These are phyloP conservation scores for Bombus fervidus DNA, from an alignment of 1,140 invertebrate genomes.

Conservation along the genomic window DNA sequence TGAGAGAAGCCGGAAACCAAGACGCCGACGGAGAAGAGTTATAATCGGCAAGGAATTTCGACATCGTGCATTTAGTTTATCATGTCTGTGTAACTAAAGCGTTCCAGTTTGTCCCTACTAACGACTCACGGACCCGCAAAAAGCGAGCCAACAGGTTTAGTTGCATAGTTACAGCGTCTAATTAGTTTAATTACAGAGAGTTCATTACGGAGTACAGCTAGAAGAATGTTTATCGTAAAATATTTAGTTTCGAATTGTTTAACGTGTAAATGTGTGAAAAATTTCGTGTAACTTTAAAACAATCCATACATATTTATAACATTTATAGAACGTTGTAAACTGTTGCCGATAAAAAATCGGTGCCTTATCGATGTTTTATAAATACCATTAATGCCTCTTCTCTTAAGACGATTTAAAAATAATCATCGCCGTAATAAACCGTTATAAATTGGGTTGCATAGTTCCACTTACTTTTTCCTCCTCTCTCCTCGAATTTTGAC, in stretches of 20 bases:
- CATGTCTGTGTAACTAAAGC: background rate
- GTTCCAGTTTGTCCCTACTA: constrained; percentile 2
- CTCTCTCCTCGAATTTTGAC: constrained; percentile 41
- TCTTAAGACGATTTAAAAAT: constrained; percentile 70
- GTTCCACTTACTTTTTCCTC: background rate
- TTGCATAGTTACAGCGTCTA: constrained; percentile 31
- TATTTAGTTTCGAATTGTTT: background rate
- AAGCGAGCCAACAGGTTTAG: constrained; percentile 19
- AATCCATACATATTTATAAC: background rate
- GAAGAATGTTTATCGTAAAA: background rate
- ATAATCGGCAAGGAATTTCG: constrained; percentile 49
- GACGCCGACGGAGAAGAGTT: constrained; percentile 30
- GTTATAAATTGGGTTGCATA: background rate
- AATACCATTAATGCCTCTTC: background rate
- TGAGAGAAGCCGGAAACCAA: constrained; percentile 44
- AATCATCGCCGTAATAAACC: constrained; percentile 75
- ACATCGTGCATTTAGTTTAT: constrained; percentile 27
- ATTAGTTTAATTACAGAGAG: constrained; percentile 6
- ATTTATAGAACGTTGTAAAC: no score
- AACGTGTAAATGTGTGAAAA: background rate
- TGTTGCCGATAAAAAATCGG: no score
- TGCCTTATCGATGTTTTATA: no score
- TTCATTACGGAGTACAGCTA: background rate
- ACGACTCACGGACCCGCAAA: constrained; percentile 23
- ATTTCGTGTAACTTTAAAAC: background rate